phyloP scores from a whole-genome alignment of 2,888 invertebrate species.

The Bellardia pandia region DNA sequence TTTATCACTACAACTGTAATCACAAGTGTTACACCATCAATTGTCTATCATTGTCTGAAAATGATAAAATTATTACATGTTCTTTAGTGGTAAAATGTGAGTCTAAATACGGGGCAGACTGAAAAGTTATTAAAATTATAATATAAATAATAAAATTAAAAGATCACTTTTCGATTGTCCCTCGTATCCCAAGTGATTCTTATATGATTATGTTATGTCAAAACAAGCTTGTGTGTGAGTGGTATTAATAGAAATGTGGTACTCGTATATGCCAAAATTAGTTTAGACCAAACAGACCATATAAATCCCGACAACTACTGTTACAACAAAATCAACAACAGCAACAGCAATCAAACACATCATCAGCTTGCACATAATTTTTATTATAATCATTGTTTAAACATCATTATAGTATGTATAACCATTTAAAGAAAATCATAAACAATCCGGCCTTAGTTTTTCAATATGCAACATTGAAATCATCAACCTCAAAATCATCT shows the following conservation, averaged over 20 bases:
- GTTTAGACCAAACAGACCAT: conserved; percentile 66
- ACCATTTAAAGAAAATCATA: conserved; percentile 66
- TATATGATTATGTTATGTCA: conserved; percentile 7
- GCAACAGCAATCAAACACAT: conserved; percentile 45
- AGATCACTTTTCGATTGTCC: neutral
- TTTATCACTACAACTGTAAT: conserved; percentile 35
- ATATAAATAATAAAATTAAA: too few species aligned
- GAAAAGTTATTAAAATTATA: conserved; percentile 6
- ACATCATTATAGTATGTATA: conserved; percentile 18
- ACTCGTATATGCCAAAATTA: conserved; percentile 68
- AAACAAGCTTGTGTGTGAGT: neutral
- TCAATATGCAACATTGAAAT: conserved; percentile 31
- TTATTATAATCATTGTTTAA: conserved; percentile 48
- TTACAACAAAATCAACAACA: conserved; percentile 1
- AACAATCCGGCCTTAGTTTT: conserved; percentile 57
- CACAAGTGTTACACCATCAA: conserved; percentile 60
- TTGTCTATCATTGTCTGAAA: conserved; percentile 52
- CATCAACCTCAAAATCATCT: conserved; percentile 34
- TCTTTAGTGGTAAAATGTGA: neutral
- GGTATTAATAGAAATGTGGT: conserved; percentile 58
- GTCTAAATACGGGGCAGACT: neutral
- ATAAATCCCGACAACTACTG: conserved; percentile 62
- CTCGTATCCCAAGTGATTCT: neutral
- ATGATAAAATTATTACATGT: conserved; percentile 39
- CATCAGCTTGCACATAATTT: conserved; percentile 44